Conservation (phyloP, 2,888 invertebrate genomes). For the Abrostola tripartita region DNA sequence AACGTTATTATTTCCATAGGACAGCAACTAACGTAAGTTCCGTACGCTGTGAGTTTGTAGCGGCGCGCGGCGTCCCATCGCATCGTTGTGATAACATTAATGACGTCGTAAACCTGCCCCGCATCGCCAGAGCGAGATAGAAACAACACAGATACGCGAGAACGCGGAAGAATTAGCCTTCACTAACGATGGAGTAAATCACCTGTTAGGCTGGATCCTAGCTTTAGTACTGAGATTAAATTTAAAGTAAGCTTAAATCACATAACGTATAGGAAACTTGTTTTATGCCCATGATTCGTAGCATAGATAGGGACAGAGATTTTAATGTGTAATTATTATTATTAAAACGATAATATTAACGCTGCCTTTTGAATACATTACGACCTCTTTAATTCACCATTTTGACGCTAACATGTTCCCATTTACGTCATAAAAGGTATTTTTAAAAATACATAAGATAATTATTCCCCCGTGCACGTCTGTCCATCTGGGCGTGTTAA, state of each 20-base stretch:
- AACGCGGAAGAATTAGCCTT: slow-evolving; percentile 86
- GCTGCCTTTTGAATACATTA: slow-evolving; percentile 18
- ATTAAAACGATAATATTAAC: slow-evolving; percentile 28
- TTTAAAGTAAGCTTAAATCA: slow-evolving; percentile 75
- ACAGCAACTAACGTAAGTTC: slow-evolving; percentile 56
- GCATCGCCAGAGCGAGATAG: slow-evolving; percentile 71
- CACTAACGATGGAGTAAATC: slow-evolving; percentile 84
- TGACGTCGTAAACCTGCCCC: slow-evolving; percentile 83
- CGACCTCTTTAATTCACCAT: slow-evolving; percentile 11
- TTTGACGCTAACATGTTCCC: slow-evolving; percentile 36
- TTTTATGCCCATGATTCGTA: slow-evolving; percentile 48
- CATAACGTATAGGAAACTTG: slow-evolving; percentile 61
- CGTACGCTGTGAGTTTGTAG: slow-evolving; percentile 65
- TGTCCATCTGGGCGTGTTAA: slow-evolving; percentile 73
- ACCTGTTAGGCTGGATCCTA: slow-evolving; percentile 73
- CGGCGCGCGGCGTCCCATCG: slow-evolving; percentile 64
- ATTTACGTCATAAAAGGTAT: slow-evolving; percentile 37
- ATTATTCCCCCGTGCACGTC: slow-evolving; percentile 74
- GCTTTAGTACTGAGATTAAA: slow-evolving; percentile 74
- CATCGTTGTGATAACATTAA: slow-evolving; percentile 79
- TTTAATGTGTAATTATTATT: slow-evolving; percentile 30
- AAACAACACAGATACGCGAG: slow-evolving; percentile 73
- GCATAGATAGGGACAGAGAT: slow-evolving; percentile 24
- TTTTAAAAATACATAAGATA: slow-evolving; percentile 74
- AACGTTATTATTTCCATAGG: slow-evolving; percentile 45